Percentiles rank a stretch among this genome's conserved stretches.
phyloP scores from a whole-genome alignment of 2,797 vertebrate species.

The Dryobates pubescens region DNA sequence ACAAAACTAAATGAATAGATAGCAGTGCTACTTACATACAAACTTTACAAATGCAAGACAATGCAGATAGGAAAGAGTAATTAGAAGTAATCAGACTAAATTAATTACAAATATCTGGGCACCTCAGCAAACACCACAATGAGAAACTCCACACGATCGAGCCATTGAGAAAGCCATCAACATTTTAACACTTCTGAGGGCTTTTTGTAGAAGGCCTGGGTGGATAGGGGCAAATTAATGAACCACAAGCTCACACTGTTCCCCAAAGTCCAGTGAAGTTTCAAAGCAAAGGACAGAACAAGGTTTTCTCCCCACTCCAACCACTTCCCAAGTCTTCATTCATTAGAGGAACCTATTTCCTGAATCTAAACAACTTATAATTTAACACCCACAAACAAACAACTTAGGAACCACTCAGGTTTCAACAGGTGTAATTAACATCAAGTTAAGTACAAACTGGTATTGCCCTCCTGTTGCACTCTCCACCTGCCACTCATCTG shows the following conservation, averaged over 20 bases:
- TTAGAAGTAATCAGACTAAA: conserved; percentile 50
- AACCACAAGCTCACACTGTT: background rate
- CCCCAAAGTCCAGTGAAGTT: background rate
- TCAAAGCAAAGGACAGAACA: background rate
- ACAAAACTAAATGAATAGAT: background rate
- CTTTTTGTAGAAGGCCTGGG: background rate
- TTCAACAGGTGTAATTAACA: conserved; percentile 55
- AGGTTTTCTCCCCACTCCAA: background rate
- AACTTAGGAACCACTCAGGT: background rate
- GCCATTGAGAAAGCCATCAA: background rate
- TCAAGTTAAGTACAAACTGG: conserved; percentile 38
- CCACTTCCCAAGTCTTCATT: background rate
- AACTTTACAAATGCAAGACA: conserved; percentile 44
- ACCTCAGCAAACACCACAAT: conserved; percentile 6
- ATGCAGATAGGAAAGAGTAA: conserved; percentile 43
- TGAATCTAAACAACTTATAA: conserved; percentile 12
- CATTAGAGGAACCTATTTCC: background rate
- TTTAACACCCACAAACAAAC: background rate
- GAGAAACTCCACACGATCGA: background rate
- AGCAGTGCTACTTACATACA: background rate
- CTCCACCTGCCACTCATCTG: conserved; percentile 43
- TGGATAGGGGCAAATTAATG: background rate
- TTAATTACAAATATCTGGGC: conserved; percentile 47
- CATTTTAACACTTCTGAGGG: background rate
- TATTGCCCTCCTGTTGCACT: conserved; percentile 4